These are phyloP conservation scores for Chelonoidis abingdonii DNA, from an alignment of 2,113 vertebrate species.

Conservation along the genomic window DNA sequence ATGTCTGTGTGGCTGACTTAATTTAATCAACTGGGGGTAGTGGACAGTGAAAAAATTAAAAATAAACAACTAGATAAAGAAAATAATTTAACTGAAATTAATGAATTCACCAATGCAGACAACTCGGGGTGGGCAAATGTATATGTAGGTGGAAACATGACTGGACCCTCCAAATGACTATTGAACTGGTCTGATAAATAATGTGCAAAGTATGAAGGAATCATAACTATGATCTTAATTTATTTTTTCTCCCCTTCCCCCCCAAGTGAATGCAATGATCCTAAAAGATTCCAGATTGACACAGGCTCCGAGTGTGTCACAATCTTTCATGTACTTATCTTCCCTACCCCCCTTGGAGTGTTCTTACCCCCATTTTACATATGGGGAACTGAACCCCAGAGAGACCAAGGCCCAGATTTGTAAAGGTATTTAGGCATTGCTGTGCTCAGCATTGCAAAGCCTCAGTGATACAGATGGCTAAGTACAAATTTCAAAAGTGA, in stretches of 20 bases:
- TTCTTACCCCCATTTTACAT: not conserved
- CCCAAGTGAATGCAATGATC: not conserved
- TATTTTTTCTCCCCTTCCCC: not conserved
- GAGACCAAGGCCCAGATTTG: not conserved
- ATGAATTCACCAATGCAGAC: conserved; percentile 37
- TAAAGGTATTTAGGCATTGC: not conserved
- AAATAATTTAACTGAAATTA: conserved; percentile 59
- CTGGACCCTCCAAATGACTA: not conserved
- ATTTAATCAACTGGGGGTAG: conserved; percentile 23
- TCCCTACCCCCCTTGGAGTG: not conserved
- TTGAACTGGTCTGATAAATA: not conserved
- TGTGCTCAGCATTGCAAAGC: not conserved
- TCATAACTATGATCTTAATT: not conserved
- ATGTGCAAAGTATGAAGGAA: not conserved
- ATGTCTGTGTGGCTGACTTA: not conserved
- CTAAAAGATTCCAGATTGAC: not conserved
- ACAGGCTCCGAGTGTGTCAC: not conserved
- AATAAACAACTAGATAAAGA: conserved; percentile 45
- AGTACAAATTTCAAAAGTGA: not conserved
- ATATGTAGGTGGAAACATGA: conserved; percentile 24
- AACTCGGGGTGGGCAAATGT: conserved; percentile 48
- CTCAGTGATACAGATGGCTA: not conserved
- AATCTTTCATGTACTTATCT: not conserved
- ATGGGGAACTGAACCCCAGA: not conserved
- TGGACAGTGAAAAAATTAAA: not conserved